Evolutionary conservation across 30 jellyfish, hydroid and myxozoan genomes (phyloP).

Genomic region (Catostylus mosaicus): DNA sequence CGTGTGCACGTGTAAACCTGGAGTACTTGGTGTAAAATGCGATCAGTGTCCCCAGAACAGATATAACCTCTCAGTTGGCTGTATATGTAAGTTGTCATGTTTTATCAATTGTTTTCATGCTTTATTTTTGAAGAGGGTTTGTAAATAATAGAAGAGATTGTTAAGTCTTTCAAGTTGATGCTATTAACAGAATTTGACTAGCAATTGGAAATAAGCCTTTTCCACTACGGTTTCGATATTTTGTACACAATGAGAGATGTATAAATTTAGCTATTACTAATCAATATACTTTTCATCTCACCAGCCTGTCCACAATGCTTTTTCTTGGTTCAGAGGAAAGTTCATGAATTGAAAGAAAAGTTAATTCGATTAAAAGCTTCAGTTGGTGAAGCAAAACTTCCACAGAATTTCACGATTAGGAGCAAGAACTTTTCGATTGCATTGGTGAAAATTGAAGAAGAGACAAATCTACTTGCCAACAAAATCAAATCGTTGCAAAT

Average conservation of each 20-base stretch:
- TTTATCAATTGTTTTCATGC: no score
- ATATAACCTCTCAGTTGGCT: conserved; percentile 88
- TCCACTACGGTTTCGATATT: no score
- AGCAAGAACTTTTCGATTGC: conserved; percentile 84
- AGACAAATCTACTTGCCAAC: conserved; percentile 45
- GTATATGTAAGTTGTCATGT: conserved; percentile 87
- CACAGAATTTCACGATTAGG: conserved; percentile 66
- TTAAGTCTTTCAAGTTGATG: no score
- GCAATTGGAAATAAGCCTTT: no score
- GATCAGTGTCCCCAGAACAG: conserved; percentile 96
- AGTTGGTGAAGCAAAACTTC: conserved; percentile 59
- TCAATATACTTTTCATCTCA: background rate
- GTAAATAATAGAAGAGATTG: no score
- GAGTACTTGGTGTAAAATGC: conserved; percentile 96
- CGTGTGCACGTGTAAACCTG: conserved; percentile 88
- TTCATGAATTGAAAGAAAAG: conserved; percentile 80
- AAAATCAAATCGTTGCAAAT: conserved; percentile 47
- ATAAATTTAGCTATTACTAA: no score
- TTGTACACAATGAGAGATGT: no score
- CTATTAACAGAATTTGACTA: no score
- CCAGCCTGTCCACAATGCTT: conserved; percentile 95
- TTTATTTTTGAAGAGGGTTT: no score
- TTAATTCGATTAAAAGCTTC: conserved; percentile 67
- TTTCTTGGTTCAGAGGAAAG: conserved; percentile 87
- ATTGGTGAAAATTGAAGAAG: conserved; percentile 46